Evolutionary conservation across 2,797 vertebrate genomes (phyloP).

Genomic region (Acanthurus tractus): DNA sequence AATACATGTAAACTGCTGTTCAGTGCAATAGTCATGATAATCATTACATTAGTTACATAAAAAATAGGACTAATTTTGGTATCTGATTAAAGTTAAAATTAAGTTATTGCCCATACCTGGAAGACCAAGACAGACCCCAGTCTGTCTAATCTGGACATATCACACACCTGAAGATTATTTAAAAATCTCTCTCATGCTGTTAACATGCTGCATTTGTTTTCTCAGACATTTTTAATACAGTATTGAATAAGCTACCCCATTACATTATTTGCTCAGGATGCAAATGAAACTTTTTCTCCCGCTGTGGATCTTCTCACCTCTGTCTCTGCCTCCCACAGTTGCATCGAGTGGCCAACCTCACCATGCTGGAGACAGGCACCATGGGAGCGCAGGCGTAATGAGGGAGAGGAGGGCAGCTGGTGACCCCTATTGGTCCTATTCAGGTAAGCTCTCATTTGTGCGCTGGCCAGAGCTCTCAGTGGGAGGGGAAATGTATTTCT

Average conservation of each 20-base stretch:
- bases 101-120: neutral
- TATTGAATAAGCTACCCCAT: neutral
- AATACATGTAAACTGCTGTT: no score
- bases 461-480: slow-evolving; percentile 18
- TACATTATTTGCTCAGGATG: neutral
- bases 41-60: no score
- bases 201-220: neutral
- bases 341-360: slow-evolving; percentile 88
- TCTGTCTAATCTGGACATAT: slow-evolving; percentile 11
- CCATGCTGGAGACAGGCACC: slow-evolving; percentile 83
- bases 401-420: slow-evolving; percentile 92
- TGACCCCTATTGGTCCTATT: slow-evolving; percentile 98
- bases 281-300: slow-evolving; percentile 13
- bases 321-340: slow-evolving; percentile 81
- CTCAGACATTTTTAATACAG: no score
- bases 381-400: slow-evolving; percentile 84
- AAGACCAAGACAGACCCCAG: neutral
- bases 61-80: neutral
- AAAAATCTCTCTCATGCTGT: neutral
- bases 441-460: slow-evolving; percentile 86
- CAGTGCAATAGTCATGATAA: no score
- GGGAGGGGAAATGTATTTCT: slow-evolving; percentile 39
- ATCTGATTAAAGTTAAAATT: neutral
- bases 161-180: neutral
- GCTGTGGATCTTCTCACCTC: slow-evolving; percentile 48